phyloP scores from a whole-genome alignment of 2,888 invertebrate species.

The Flabesymbios commensalis region DNA sequence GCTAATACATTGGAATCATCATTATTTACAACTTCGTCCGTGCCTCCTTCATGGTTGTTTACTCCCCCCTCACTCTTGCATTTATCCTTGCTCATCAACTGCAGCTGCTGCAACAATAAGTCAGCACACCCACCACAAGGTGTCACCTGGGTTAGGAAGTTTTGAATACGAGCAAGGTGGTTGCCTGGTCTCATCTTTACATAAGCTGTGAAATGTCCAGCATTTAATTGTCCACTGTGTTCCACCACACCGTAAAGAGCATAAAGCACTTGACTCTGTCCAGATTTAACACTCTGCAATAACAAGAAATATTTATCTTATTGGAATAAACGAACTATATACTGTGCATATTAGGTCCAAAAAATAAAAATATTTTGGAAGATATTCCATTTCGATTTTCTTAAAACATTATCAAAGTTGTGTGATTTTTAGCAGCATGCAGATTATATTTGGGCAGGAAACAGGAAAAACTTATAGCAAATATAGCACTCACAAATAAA shows the following conservation, averaged over 20 bases:
- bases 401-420: too few relatives aligned
- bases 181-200: conserved; percentile 73
- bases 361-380: neutral
- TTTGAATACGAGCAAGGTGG: conserved; percentile 1
- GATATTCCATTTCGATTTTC: too few relatives aligned
- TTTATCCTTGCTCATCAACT: too few relatives aligned
- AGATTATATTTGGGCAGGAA: too few relatives aligned
- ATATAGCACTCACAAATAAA: too few relatives aligned
- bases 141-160: neutral
- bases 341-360: neutral
- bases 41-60: neutral
- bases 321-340: neutral
- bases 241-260: conserved; percentile 93
- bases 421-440: too few relatives aligned
- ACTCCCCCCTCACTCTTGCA: too few relatives aligned
- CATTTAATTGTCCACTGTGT: conserved; percentile 88
- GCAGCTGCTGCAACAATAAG: too few relatives aligned
- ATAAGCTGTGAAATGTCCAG: conserved; percentile 92
- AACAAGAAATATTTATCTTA: too few relatives aligned
- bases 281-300: conserved; percentile 57
- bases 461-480: too few relatives aligned
- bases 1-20: conserved; percentile 40
- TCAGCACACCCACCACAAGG: neutral
- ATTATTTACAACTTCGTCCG: neutral
- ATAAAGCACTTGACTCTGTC: conserved; percentile 76